Conservation (phyloP, 2,888 invertebrate genomes). For the Dasypolia templi region DNA sequence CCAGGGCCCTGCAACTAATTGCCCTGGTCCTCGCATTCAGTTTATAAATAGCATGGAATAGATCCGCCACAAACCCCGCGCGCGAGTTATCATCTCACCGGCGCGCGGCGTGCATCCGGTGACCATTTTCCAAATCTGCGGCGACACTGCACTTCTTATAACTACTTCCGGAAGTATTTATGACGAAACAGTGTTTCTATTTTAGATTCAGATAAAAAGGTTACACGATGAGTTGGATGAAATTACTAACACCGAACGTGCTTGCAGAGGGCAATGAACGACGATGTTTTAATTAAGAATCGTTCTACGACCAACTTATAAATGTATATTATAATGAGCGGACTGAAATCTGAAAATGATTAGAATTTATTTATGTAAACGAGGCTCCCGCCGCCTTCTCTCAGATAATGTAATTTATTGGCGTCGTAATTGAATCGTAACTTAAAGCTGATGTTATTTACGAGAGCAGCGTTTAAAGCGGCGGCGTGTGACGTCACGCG, state of each 20-base stretch:
- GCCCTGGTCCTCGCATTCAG: constrained; percentile 59
- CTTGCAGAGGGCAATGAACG: constrained; percentile 31
- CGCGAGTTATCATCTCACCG: background rate
- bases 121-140: background rate
- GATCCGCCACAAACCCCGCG: constrained; percentile 21
- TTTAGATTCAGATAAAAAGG: background rate
- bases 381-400: constrained; percentile 17
- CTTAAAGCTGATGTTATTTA: constrained; percentile 54
- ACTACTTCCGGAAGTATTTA: background rate
- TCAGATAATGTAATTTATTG: constrained; percentile 49
- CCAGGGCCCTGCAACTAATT: constrained; percentile 61
- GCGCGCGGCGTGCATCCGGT: background rate
- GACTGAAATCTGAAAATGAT: constrained; percentile 39
- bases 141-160: background rate
- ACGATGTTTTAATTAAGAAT: constrained; percentile 25
- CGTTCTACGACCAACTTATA: constrained; percentile 4
- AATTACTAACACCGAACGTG: background rate
- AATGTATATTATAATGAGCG: constrained; percentile 22
- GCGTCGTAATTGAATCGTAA: constrained; percentile 61
- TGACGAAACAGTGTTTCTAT: background rate
- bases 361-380: constrained; percentile 43
- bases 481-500: constrained; percentile 24
- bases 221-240: background rate
- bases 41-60: constrained; percentile 61
- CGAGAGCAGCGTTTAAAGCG: constrained; percentile 31